Percentiles rank a stretch among this genome's conserved stretches.
phyloP scores from a whole-genome alignment of 2,113 vertebrate species.

The Carassius carassius region DNA sequence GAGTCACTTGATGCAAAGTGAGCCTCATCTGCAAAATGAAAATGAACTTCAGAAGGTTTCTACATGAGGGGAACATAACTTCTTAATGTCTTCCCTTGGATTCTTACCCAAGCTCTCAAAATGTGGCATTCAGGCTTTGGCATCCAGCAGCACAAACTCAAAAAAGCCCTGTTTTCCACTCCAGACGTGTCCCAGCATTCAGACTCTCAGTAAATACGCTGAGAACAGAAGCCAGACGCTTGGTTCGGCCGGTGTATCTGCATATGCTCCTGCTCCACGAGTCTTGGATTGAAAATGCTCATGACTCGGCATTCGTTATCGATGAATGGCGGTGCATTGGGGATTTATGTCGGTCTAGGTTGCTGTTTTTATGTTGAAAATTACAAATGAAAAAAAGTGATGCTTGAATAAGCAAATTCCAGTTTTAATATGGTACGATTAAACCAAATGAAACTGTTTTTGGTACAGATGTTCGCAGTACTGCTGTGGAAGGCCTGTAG shows the following conservation, averaged over 20 bases:
- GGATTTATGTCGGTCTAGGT: slow-evolving; percentile 30
- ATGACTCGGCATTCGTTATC: slow-evolving; percentile 45
- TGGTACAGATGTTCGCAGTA: background rate
- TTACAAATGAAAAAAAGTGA: background rate
- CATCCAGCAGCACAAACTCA: slow-evolving; percentile 43
- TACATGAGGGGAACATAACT: slow-evolving; percentile 58
- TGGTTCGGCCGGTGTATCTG: slow-evolving; percentile 49
- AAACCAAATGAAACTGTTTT: background rate
- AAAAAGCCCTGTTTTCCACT: slow-evolving; percentile 59
- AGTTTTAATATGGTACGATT: background rate
- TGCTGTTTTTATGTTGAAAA: background rate
- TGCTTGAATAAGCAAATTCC: background rate
- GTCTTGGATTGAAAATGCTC: slow-evolving; percentile 39
- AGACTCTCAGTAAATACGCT: slow-evolving; percentile 58
- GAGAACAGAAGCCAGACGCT: slow-evolving; percentile 47
- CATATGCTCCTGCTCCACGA: slow-evolving; percentile 8
- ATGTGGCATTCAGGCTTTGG: slow-evolving; percentile 57
- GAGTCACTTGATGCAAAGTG: slow-evolving; percentile 50
- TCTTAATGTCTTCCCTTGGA: slow-evolving; percentile 52
- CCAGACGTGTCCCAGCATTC: slow-evolving; percentile 65
- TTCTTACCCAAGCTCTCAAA: slow-evolving; percentile 52
- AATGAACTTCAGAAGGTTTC: slow-evolving; percentile 67
- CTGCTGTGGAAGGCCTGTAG: background rate
- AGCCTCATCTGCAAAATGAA: slow-evolving; percentile 61
- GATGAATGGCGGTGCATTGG: background rate